These are phyloP conservation scores for Brachionus paranguensis DNA, from an alignment of 1,140 invertebrate genomes.

Conservation along the genomic window DNA sequence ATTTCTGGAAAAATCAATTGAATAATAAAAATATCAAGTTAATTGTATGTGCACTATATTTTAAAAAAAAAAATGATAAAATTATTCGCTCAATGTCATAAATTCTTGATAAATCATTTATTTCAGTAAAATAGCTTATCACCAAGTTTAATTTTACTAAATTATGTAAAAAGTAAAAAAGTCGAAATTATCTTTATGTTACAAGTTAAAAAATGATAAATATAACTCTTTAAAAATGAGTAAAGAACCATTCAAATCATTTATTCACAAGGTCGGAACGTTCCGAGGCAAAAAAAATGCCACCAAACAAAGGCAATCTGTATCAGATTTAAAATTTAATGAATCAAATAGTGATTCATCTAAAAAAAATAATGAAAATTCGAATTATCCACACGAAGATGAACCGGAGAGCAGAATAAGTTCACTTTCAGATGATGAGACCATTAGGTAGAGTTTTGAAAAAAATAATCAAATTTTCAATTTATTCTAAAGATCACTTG, in stretches of 20 bases:
- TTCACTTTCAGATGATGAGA: not conserved
- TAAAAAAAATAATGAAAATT: not conserved
- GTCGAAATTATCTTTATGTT: not conserved
- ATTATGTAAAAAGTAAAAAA: not conserved
- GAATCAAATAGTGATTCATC: not conserved
- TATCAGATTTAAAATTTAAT: not conserved
- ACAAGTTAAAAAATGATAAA: not conserved
- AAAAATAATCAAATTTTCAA: not conserved
- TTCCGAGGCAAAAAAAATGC: constrained; percentile 32
- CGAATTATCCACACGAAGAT: not conserved
- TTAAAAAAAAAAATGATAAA: not conserved
- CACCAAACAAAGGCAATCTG: not conserved
- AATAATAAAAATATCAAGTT: too few species aligned
- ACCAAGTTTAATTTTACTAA: not conserved
- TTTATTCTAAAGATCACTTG: not conserved
- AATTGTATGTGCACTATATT: too few species aligned
- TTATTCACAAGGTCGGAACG: constrained; percentile 34
- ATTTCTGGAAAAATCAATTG: too few species aligned
- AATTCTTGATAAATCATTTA: not conserved
- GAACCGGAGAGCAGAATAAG: not conserved
- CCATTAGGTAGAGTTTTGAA: not conserved
- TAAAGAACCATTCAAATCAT: constrained; percentile 35
- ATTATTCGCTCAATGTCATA: not conserved
- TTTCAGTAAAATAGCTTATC: not conserved
- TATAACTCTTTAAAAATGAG: not conserved